Evolutionary conservation across 2,888 invertebrate genomes (phyloP).

Genomic region (Acronicta aceris): DNA sequence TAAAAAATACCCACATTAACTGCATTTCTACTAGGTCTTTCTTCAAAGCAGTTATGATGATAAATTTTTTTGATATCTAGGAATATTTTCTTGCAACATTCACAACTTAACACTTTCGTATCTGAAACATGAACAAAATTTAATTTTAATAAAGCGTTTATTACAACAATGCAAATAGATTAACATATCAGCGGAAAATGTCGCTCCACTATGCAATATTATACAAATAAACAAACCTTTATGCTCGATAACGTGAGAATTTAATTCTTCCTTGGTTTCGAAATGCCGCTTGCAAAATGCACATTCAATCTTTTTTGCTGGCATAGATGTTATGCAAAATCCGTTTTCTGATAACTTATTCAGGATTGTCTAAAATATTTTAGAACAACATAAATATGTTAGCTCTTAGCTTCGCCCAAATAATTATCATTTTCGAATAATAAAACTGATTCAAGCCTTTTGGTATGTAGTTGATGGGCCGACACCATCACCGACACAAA

Average conservation of each 20-base stretch:
- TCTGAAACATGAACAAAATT: conserved; percentile 67
- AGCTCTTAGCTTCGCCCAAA: neutral
- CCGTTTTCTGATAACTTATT: conserved; percentile 80
- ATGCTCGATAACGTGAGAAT: conserved; percentile 71
- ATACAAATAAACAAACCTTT: conserved; percentile 66
- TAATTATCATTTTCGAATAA: too few relatives aligned
- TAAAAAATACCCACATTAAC: conserved; percentile 48
- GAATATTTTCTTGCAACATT: conserved; percentile 79
- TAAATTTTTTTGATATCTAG: conserved; percentile 72
- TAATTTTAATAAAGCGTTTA: too few relatives aligned
- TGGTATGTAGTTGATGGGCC: too few relatives aligned
- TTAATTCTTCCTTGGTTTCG: conserved; percentile 76
- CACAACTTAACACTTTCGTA: conserved; percentile 71
- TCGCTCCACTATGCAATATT: neutral
- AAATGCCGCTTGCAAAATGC: conserved; percentile 74
- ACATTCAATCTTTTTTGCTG: conserved; percentile 70
- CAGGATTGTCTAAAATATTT: conserved; percentile 71
- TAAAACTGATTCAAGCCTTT: too few relatives aligned
- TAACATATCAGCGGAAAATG: too few relatives aligned
- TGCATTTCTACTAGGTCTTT: conserved; percentile 22
- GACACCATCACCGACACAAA: too few relatives aligned
- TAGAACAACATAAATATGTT: conserved; percentile 3
- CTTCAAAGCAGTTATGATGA: conserved; percentile 68
- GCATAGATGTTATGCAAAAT: conserved; percentile 69
- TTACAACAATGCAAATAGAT: too few relatives aligned